These are phyloP conservation scores for Xenops minutus DNA, from an alignment of 2,797 vertebrate species.

Conservation along the genomic window DNA sequence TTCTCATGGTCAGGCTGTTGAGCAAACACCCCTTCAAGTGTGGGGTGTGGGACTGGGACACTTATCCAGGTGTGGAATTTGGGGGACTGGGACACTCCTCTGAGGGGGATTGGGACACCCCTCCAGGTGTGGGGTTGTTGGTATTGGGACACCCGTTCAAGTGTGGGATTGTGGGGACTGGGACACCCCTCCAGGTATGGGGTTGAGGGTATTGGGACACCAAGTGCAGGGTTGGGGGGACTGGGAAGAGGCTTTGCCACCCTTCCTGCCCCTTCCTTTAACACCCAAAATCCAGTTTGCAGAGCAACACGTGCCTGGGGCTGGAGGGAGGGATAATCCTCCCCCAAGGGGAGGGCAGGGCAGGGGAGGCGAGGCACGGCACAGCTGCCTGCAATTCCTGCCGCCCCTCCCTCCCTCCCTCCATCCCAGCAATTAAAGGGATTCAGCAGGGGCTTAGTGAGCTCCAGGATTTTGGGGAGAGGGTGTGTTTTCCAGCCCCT, in stretches of 20 bases:
- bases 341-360: neutral
- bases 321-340: neutral
- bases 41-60: neutral
- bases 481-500: neutral
- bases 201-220: neutral
- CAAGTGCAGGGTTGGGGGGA: neutral
- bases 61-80: fast-evolving
- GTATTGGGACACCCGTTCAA: neutral
- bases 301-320: fast-evolving
- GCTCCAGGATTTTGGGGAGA: neutral
- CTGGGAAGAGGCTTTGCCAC: neutral
- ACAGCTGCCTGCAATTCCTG: neutral
- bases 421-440: neutral
- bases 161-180: fast-evolving
- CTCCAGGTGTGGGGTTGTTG: neutral
- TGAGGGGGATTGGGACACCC: no score
- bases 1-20: neutral
- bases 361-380: neutral
- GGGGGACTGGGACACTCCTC: neutral
- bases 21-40: neutral
- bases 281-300: fast-evolving
- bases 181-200: neutral
- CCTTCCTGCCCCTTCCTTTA: neutral
- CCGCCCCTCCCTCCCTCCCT: neutral
- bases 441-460: neutral